Evolutionary conservation across 2,888 invertebrate species (phyloP), one percentile per base, ranked within the genome.

Genomic region (Trissoscelio sp.): DNA sequence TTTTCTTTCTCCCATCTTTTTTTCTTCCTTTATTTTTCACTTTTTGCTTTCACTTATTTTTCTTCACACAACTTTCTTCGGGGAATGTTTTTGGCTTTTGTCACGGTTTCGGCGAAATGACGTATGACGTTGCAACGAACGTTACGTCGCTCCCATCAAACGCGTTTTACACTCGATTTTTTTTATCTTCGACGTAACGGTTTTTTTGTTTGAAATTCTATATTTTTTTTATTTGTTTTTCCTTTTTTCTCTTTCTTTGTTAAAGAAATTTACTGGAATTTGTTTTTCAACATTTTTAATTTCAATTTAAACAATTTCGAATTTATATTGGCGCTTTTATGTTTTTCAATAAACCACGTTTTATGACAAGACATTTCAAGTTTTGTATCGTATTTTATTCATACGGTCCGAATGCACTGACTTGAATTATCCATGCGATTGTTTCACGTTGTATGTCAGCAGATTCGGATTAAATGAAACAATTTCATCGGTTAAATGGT

Each of bases 41-140:
- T 14, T 2, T 39, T 39, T 5, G 4, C 28, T 37, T 37, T 37
- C 9, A 14, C 11, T 39, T 39, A 39, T 39, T 39, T 39, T 14
- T 14, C 4, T 39, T 39, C 14, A 28, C 6, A 28, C 6, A 5
- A 28, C 4, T 6, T 6, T 3, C 3, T 28, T 28, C 37, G 37
- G 9, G 7, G 5, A 11, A 9, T 37, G 11, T 37, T 37, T 37
- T 4, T 11, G 37, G 11, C 37, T 37, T 37, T 51, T 51, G 51
- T 51, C 51, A 28, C 28, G 12, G 51, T 24, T 55, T 16, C 34
- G 18, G 16, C 31, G 16, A 6, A 14, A 31, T 57, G 57, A 57
- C 34, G 18, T 55, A 34, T 55, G 55, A 55, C 57, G 57, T 57
- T 6, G 57, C 39, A 20, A 20, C 14, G 6, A 42, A 58, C 28